A percentile compares a stretch with the other conserved stretches of the same genome.
These are phyloP conservation scores for Lerista edwardsae DNA, from an alignment of 2,797 vertebrate genomes.

Conservation along the genomic window DNA sequence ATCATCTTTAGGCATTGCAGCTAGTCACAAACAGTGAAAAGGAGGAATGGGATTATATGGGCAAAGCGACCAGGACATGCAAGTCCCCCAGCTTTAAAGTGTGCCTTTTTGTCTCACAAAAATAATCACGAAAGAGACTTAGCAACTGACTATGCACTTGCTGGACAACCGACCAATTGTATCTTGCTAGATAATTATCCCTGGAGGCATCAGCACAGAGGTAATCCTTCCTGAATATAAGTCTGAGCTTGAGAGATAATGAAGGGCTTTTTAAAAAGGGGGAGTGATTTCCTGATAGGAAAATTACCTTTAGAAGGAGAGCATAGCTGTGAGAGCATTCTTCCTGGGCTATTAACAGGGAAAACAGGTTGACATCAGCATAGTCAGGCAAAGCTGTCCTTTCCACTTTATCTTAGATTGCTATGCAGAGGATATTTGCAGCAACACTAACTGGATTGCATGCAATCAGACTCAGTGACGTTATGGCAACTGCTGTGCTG, in stretches of 20 bases:
- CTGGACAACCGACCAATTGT: neutral
- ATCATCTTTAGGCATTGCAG: neutral
- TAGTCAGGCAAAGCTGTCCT: neutral
- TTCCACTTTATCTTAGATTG: neutral
- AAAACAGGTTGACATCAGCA: neutral
- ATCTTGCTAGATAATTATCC: constrained; percentile 11
- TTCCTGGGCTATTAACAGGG: neutral
- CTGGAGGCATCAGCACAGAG: neutral
- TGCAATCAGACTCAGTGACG: neutral
- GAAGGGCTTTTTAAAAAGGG: neutral
- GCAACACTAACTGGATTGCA: neutral
- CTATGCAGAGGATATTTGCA: neutral
- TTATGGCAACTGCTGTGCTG: too few species aligned
- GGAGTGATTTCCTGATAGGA: neutral
- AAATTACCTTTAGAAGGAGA: constrained; percentile 1
- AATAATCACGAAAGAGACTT: neutral
- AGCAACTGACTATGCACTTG: neutral
- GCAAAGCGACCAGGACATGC: neutral
- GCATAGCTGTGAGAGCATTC: neutral
- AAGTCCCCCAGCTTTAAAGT: neutral
- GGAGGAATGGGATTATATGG: neutral
- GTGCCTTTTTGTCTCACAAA: neutral
- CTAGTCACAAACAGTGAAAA: neutral
- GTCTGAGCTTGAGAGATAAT: neutral
- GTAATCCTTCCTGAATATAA: constrained; percentile 5